Evolutionary conservation across 37 sponge, comb jelly and placozoan species (phyloP), one percentile per base, ranked within the genome.

Genomic region (Trichoplax adhaerens): DNA sequence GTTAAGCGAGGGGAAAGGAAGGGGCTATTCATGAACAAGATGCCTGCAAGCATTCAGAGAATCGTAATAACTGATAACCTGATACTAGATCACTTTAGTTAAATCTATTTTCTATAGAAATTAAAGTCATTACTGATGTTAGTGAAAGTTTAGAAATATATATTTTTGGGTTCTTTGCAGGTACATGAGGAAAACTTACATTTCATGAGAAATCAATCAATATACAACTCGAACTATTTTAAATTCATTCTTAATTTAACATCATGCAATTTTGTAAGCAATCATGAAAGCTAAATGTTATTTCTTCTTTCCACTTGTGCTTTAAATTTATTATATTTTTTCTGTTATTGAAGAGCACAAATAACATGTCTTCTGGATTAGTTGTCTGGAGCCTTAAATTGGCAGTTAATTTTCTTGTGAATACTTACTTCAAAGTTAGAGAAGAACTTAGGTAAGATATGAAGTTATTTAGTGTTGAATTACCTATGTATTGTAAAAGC

Each of bases 171-270:
- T 56, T 7, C 57, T 12, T 65, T 64, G 5, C 70, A 82, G 82
- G 75, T 90, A 3, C 76, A 86, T 49, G 83, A 88, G 46, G 86
- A 85, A 48, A 94, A 94, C 73, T 64, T 88, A n/a, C 79, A 81
- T 60, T 88, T 94, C 78, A 80, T 94, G 84, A 75, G 75, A 56
- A 78, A 94, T 62, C 71, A 82, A 59, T 89, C 85, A 6, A 83
- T 94, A 53, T 94, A 83, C 72, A 88, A 83, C 55, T 70, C 64
- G 0, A 87, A 86, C 55, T 94, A 94, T 73, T 88, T 86, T 68
- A 55, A 74, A 49, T 89, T 94, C 57, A 76, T 94, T 7, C 58
- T 57, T 10, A 69, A 76, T 48, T 78, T 94, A 48, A 73, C 68
- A 0, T 57, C 68, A 51, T 58, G 64, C 51, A 94, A 89, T 65